Percentiles rank a stretch among this genome's conserved stretches.
These are phyloP conservation scores for Cataglyphis cursor DNA, from an alignment of 2,888 invertebrate species.

Conservation along the genomic window DNA sequence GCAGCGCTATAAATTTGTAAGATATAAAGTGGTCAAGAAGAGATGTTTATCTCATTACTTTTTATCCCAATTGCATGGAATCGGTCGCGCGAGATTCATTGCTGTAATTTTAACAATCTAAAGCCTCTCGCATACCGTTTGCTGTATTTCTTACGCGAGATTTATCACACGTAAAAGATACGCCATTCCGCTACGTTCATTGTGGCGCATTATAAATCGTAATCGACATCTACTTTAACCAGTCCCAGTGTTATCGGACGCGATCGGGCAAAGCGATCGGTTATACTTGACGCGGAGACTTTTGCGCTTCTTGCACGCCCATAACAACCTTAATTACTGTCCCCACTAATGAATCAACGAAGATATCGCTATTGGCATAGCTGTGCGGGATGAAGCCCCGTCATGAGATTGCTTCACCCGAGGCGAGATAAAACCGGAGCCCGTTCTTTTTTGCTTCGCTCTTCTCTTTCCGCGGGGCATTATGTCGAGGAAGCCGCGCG, in stretches of 20 bases:
- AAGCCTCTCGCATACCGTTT: neutral
- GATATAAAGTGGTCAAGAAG: conserved; percentile 22
- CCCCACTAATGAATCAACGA: conserved; percentile 57
- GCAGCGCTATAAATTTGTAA: neutral
- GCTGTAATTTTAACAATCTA: conserved; percentile 47
- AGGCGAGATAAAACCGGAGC: conserved; percentile 47
- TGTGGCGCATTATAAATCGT: conserved; percentile 39
- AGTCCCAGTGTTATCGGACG: conserved; percentile 46
- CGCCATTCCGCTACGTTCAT: neutral
- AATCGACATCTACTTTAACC: conserved; percentile 38
- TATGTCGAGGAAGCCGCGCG: conserved; percentile 24
- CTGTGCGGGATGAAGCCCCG: conserved; percentile 47
- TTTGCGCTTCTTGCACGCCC: conserved; percentile 36
- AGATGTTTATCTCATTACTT: neutral
- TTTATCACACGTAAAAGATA: conserved; percentile 33
- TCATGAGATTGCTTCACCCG: conserved; percentile 53
- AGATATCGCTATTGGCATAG: conserved; percentile 57
- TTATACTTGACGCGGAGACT: conserved; percentile 44
- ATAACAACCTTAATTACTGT: conserved; percentile 58
- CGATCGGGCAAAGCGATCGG: conserved; percentile 50
- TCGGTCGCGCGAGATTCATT: conserved; percentile 30
- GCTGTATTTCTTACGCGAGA: conserved; percentile 32
- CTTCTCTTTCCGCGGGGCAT: neutral
- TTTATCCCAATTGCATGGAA: conserved; percentile 20
- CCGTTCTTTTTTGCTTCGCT: neutral